Percentiles rank a stretch among this genome's conserved stretches.
These are phyloP conservation scores for Eupeodes corollae DNA, from an alignment of 1,140 invertebrate species.

Conservation along the genomic window DNA sequence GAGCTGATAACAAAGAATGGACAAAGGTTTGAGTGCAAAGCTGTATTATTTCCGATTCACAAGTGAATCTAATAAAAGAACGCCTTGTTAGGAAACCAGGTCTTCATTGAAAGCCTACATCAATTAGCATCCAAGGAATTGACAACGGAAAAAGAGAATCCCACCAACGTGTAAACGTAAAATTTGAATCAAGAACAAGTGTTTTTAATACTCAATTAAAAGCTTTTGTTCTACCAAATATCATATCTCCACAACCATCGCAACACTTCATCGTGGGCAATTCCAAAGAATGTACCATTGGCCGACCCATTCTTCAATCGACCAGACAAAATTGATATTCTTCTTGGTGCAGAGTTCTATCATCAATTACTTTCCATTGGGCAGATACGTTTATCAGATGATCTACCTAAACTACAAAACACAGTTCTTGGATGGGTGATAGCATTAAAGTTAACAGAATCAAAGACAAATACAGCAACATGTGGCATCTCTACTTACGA, in stretches of 20 bases:
- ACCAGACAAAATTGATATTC: slow-evolving; percentile 14
- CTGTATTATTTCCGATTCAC: slow-evolving; percentile 4
- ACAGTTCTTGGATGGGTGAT: slow-evolving; percentile 15
- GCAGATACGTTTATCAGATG: slow-evolving; percentile 9
- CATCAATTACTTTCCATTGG: slow-evolving; percentile 12
- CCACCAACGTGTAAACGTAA: background rate
- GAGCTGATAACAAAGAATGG: too few species aligned
- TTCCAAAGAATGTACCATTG: slow-evolving; percentile 7
- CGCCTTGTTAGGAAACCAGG: slow-evolving; percentile 4
- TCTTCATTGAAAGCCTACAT: background rate
- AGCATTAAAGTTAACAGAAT: background rate
- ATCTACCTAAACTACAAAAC: slow-evolving; percentile 6
- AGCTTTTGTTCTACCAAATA: slow-evolving; percentile 2
- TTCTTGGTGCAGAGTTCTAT: slow-evolving; percentile 19
- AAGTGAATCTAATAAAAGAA: slow-evolving; percentile 8
- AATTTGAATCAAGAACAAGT: background rate
- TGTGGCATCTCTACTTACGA: background rate
- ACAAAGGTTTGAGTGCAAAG: too few species aligned
- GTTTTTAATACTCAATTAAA: background rate
- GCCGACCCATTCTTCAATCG: slow-evolving; percentile 21
- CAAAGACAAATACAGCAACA: background rate
- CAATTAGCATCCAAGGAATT: background rate
- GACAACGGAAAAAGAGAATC: background rate
- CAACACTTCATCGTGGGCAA: background rate
- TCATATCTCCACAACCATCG: slow-evolving; percentile 1